Evolutionary conservation across 2,113 vertebrate genomes (phyloP), one percentile per base, ranked within the genome.

Genomic region (Pandion haliaetus): DNA sequence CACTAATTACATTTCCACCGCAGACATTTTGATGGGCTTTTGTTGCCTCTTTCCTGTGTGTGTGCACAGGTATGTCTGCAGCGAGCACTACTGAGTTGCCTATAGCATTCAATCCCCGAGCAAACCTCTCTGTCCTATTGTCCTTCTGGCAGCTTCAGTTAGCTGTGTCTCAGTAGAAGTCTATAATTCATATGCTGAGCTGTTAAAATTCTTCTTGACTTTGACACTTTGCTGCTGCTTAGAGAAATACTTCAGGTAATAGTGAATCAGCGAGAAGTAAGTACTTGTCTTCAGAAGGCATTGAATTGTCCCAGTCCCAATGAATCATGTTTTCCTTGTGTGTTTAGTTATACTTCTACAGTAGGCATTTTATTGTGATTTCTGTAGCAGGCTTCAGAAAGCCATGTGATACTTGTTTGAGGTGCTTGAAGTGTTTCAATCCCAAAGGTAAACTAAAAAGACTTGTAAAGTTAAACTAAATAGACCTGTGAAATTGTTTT

Each of bases 141-240:
- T 93, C n/a, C 52, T 95, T 71, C 67, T 21, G 38, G 24, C 72
- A 94, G 45, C 26, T 83, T 82, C 50, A 52, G 63, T 10, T 86
- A 77, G 52, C 49, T 45, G 10, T 76, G 40, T 76, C 70, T 87
- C 49, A 23, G 17, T 62, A 6, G 21, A 57, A 73, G 55, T 59
- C 47, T 91, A 10, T 85, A 69, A 92, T 80, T 86, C 54, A 58
- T 77, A 72, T 83, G 19, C 63, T 54, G 71, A 92, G 50, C 74
- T 86, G 20, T 71, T 96, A 66, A 96, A 95, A 77, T 92, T 88
- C 57, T 84, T 85, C 58, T 88, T 93, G 47, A 38, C 57, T 93
- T 87, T 79, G 44, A 86, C 44, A 69, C 66, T 92, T 55, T 58
- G 17, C 50, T 86, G 25, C 63, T 90, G 32, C 50, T 80, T 88